These are phyloP conservation scores for Pemphredon lugubris DNA, from an alignment of 2,888 invertebrate genomes.

Conservation along the genomic window DNA sequence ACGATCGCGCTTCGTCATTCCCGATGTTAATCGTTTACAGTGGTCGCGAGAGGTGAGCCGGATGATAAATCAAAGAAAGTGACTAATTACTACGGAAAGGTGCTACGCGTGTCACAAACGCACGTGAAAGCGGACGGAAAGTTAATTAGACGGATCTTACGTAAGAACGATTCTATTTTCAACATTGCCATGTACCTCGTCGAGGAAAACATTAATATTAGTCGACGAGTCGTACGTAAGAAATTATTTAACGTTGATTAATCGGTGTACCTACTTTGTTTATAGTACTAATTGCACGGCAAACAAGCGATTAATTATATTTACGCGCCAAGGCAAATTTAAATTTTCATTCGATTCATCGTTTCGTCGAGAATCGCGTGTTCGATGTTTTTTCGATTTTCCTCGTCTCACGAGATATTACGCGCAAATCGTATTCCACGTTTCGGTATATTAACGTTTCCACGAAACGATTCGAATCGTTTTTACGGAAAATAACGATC, in stretches of 20 bases:
- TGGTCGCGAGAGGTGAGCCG: neutral
- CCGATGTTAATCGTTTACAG: neutral
- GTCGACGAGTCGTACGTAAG: neutral
- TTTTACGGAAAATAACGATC: neutral
- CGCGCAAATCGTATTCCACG: neutral
- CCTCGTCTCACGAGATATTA: neutral
- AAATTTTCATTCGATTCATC: neutral
- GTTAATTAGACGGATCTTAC: slow-evolving; percentile 9
- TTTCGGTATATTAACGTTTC: neutral
- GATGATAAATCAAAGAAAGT: slow-evolving; percentile 1
- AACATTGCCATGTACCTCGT: neutral
- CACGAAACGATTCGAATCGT: neutral
- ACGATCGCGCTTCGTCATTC: neutral
- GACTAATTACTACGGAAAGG: slow-evolving; percentile 6
- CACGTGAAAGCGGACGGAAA: neutral
- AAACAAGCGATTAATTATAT: too few relatives aligned
- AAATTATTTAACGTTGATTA: too few relatives aligned
- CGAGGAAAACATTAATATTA: neutral
- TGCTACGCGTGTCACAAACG: neutral
- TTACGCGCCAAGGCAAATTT: too few relatives aligned
- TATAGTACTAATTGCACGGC: too few relatives aligned
- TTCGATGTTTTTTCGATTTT: neutral
- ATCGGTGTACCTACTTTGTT: too few relatives aligned
- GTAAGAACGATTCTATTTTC: neutral
- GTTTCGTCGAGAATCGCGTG: too few relatives aligned